Evolutionary conservation across 92 coral and sea anemone genomes (phyloP).

Genomic region (Umimayanthus chanpuru): DNA sequence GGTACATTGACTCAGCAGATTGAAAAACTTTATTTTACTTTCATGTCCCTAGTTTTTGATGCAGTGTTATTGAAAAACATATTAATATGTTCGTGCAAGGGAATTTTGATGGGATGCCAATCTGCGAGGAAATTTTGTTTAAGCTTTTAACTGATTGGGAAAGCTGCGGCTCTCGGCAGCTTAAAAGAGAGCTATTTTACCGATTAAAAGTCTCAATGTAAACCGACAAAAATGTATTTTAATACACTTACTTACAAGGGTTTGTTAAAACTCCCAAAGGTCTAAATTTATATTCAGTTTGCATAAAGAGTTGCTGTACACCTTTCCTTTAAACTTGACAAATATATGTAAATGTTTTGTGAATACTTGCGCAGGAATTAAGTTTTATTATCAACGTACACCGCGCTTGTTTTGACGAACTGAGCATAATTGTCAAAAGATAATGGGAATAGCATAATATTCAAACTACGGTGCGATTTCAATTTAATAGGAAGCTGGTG

Average conservation of each 20-base stretch:
- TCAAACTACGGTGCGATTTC: not conserved
- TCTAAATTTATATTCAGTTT: not conserved
- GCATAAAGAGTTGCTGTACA: not conserved
- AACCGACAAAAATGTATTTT: too few relatives aligned
- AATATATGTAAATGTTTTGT: not conserved
- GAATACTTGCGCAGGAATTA: not conserved
- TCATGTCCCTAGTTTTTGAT: too few relatives aligned
- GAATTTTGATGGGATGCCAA: too few relatives aligned
- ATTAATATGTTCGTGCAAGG: not conserved
- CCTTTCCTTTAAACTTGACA: not conserved
- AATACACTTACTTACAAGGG: too few relatives aligned
- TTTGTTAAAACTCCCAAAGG: not conserved
- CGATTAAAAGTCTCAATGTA: too few relatives aligned
- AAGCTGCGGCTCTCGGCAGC: too few relatives aligned
- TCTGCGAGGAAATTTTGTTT: too few relatives aligned
- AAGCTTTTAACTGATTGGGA: too few relatives aligned
- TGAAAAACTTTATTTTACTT: not conserved
- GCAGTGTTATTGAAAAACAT: too few relatives aligned
- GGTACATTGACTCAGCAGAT: not conserved
- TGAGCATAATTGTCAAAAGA: not conserved
- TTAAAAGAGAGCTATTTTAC: too few relatives aligned
- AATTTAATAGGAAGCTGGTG: too few relatives aligned
- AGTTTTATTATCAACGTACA: not conserved
- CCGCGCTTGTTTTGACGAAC: not conserved
- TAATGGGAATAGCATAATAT: not conserved